Evolutionary conservation across 2,888 invertebrate genomes (phyloP).

Genomic region (Agrochola litura): DNA sequence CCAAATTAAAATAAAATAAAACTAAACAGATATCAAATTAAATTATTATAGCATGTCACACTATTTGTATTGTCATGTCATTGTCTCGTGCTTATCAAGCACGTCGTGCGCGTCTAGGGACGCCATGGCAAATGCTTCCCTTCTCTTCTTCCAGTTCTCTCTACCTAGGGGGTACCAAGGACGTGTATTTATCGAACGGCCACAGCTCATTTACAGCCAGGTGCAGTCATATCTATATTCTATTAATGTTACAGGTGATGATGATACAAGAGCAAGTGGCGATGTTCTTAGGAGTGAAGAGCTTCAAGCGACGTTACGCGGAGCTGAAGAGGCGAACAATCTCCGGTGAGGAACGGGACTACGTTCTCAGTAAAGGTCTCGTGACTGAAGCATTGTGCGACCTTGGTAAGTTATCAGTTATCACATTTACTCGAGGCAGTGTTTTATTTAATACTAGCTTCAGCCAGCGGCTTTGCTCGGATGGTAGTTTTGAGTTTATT

Average conservation of each 20-base stretch:
- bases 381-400: slow-evolving; percentile 98
- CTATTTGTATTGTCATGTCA: too few relatives aligned
- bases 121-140: too few relatives aligned
- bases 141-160: background rate
- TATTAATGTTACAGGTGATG: slow-evolving; percentile 92
- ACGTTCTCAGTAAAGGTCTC: slow-evolving; percentile 94
- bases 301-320: slow-evolving; percentile 99
- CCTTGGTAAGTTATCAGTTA: slow-evolving; percentile 92
- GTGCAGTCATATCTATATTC: slow-evolving; percentile 2
- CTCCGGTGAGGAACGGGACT: slow-evolving; percentile 96
- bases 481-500: too few relatives aligned
- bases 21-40: too few relatives aligned
- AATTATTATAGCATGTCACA: too few relatives aligned
- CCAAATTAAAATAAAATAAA: too few relatives aligned
- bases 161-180: background rate
- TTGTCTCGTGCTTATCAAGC: too few relatives aligned
- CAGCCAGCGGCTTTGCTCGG: too few relatives aligned
- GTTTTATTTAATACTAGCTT: background rate
- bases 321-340: slow-evolving; percentile 95
- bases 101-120: too few relatives aligned
- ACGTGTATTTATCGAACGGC: background rate
- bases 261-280: slow-evolving; percentile 99
- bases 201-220: background rate
- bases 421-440: background rate
- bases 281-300: slow-evolving; percentile 98